Conservation (phyloP, 2,113 vertebrate species). For the Chrysemys picta region DNA sequence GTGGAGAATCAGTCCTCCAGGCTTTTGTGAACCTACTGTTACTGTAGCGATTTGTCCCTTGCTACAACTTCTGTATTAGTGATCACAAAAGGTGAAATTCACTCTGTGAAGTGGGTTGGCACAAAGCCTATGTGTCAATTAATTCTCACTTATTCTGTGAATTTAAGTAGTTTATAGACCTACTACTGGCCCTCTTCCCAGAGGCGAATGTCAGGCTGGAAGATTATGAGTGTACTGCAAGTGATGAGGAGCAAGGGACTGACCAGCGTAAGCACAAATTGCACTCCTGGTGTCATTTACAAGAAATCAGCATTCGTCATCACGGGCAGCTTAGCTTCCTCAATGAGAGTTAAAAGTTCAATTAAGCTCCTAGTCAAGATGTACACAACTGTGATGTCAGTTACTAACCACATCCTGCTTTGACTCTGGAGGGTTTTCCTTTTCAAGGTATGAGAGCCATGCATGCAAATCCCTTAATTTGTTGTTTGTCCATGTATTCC, state of each 20-base stretch:
- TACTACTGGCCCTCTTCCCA: background rate
- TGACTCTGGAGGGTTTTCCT: background rate
- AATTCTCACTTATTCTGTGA: background rate
- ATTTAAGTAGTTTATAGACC: background rate
- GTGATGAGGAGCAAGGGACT: background rate
- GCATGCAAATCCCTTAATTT: background rate
- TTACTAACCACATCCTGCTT: background rate
- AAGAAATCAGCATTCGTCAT: background rate
- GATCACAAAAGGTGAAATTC: background rate
- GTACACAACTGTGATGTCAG: background rate
- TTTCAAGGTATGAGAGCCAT: background rate
- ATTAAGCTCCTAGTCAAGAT: background rate
- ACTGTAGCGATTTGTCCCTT: background rate
- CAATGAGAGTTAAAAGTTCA: background rate
- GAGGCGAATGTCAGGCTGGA: background rate
- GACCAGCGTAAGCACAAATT: background rate
- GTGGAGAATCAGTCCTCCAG: background rate
- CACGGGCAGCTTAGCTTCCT: background rate
- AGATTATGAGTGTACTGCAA: background rate
- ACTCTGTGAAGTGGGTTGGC: background rate
- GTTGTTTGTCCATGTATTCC: background rate
- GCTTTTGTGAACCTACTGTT: background rate
- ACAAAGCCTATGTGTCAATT: background rate
- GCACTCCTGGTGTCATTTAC: rapidly evolving
- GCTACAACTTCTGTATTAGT: background rate